These are phyloP conservation scores for Potamarius usumacintae DNA, from an alignment of 2,113 vertebrate species.

Conservation along the genomic window DNA sequence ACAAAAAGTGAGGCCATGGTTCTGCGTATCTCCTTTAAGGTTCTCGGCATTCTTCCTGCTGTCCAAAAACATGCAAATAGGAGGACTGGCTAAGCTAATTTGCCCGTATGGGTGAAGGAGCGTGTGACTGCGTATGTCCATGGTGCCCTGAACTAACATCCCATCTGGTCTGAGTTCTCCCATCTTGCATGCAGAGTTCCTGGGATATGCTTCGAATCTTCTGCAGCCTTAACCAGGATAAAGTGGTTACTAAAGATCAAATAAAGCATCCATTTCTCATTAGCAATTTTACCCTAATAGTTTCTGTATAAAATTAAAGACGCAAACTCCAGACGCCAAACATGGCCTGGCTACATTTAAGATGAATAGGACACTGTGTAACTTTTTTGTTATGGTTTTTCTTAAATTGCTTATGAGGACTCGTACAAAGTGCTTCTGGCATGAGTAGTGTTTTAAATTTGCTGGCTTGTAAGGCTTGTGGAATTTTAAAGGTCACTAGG, in stretches of 20 bases:
- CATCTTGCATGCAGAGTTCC: neutral
- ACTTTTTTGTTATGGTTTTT: neutral
- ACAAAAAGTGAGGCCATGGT: too few relatives aligned
- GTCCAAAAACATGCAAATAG: neutral
- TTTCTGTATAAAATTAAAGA: neutral
- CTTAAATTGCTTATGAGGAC: neutral
- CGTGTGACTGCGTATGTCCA: neutral
- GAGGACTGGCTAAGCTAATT: neutral
- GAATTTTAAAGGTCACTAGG: neutral
- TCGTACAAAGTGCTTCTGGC: neutral
- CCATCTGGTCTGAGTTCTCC: neutral
- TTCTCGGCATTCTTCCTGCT: too few relatives aligned
- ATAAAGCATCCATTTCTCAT: neutral
- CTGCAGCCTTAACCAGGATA: neutral
- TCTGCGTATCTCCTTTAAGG: too few relatives aligned
- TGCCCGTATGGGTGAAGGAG: neutral
- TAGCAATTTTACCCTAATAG: neutral
- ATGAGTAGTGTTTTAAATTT: neutral
- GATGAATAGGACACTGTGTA: neutral
- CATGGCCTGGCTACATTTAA: neutral
- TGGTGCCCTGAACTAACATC: neutral
- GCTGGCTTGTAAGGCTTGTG: neutral
- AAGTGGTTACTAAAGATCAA: neutral
- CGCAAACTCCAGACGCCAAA: neutral
- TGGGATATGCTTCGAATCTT: neutral